These are phyloP conservation scores for Nymphalis c-album DNA, from an alignment of 2,888 invertebrate species.

Conservation along the genomic window DNA sequence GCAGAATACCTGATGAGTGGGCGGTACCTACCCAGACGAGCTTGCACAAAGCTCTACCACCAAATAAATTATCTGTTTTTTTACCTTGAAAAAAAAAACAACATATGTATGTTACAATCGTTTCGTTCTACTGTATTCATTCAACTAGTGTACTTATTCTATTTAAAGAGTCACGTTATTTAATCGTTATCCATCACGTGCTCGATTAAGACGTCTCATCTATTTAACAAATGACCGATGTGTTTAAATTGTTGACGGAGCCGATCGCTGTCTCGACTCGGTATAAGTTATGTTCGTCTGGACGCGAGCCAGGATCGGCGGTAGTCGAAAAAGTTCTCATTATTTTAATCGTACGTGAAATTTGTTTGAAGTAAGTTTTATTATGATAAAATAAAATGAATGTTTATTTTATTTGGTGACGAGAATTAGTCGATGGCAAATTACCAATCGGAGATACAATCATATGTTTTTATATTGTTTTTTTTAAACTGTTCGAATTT, in stretches of 20 bases:
- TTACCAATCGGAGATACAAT: no score
- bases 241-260: neutral
- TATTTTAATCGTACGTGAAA: constrained; percentile 4
- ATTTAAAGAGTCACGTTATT: neutral
- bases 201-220: constrained; percentile 8
- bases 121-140: neutral
- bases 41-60: no score
- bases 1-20: no score
- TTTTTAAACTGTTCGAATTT: no score
- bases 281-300: constrained; percentile 12
- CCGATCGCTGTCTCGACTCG: neutral
- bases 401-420: no score
- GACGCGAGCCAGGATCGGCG: constrained; percentile 14
- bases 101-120: no score
- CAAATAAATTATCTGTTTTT: no score
- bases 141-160: neutral
- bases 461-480: no score
- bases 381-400: neutral
- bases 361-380: neutral
- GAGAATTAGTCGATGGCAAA: no score
- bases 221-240: constrained; percentile 7
- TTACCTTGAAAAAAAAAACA: no score
- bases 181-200: neutral
- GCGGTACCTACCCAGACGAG: no score
- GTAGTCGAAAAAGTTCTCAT: neutral